Conservation (phyloP, 2,797 vertebrate species). For the Valencia hispanica region DNA sequence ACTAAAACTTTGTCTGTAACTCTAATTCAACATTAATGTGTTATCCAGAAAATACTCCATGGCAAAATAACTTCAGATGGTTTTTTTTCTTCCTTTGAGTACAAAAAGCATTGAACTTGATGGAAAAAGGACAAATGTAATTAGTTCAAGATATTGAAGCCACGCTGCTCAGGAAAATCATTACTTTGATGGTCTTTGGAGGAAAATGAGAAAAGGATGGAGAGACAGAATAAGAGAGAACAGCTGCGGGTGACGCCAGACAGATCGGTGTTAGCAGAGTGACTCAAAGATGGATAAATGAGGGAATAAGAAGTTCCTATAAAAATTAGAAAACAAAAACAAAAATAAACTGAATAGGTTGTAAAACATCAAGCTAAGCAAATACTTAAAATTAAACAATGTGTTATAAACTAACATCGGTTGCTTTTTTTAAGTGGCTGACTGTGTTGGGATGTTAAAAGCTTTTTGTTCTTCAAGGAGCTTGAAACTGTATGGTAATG, state of each 20-base stretch:
- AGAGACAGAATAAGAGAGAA: constrained; percentile 4
- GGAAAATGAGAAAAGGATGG: constrained; percentile 9
- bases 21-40: not conserved
- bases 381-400: not conserved
- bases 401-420: not conserved
- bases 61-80: not conserved
- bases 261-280: not conserved
- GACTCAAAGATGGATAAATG: constrained; percentile 9
- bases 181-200: constrained; percentile 16
- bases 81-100: constrained; percentile 3
- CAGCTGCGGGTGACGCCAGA: constrained; percentile 25
- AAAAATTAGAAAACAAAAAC: not conserved
- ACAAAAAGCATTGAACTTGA: constrained; percentile 2
- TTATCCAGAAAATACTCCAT: not conserved
- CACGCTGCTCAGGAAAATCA: constrained; percentile 22
- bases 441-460: not conserved
- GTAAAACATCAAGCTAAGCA: not conserved
- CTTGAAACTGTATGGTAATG: not conserved
- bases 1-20: not conserved
- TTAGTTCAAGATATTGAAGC: constrained; percentile 35
- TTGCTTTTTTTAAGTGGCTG: not conserved
- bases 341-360: not conserved
- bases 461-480: too few species aligned
- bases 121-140: constrained; percentile 2
- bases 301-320: constrained; percentile 3